Evolutionary conservation across 2,797 vertebrate genomes (phyloP), one percentile per base, ranked within the genome.

Genomic region (Echiichthys vipera): DNA sequence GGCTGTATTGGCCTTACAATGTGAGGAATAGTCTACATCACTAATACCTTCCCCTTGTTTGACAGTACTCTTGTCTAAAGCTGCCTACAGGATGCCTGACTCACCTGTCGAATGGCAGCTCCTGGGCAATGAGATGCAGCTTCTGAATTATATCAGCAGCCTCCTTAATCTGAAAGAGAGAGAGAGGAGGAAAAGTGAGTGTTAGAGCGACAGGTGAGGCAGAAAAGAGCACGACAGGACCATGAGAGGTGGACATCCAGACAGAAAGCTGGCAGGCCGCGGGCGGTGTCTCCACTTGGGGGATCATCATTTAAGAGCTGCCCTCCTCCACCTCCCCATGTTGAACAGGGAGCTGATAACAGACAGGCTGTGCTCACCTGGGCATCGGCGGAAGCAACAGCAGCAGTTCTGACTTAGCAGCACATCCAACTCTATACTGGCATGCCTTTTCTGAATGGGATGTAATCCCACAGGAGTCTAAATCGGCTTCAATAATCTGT

Each of bases 111-210:
- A 99, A 99, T 61, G 98, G 98, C 92, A 99, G 94, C 87, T 99
- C 98, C 89, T 99, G 98, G 70, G 98, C 98, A 84, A 99, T 99
- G 92, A 99, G 94, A 91, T 99, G 98, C 81, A 99, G 94, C 91
- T 99, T 99, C 94, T 99, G 98, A 95, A 99, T 99, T 87, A 99
- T 99, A 93, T 99, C 98, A 90, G 98, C 98, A 85, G 98, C 98
- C 80, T 99, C 98, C 92, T 99, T 98, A 94, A 99, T 99, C 98
- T 99, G 92, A 87, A 71, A 83, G 79, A 71, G 78, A 71, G 50
- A 56, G 77, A 70, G 24, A 68, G n/a, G n/a, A n/a, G n/a, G n/a
- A 25, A 7, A 55, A 43, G 49, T 3, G 22, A 51, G 36, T 17
- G 59, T 11, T 47, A 25, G 66, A 51, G 55, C 54, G 58, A 58